Evolutionary conservation across 2,888 invertebrate genomes (phyloP).

Genomic region (Caenorhabditis sp.): DNA sequence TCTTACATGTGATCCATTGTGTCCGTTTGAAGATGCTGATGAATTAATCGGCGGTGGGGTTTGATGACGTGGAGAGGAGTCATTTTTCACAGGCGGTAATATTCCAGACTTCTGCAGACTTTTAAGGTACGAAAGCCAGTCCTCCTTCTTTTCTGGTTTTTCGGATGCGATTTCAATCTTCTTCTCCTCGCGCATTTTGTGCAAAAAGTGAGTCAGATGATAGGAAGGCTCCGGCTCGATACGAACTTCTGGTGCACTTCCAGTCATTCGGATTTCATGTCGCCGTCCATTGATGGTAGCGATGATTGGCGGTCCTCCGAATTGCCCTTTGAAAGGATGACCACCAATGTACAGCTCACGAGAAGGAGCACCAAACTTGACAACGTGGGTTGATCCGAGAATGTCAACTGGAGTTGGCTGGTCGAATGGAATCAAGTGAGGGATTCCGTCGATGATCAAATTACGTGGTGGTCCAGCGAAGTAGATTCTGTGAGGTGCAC

Average conservation of each 20-base stretch:
- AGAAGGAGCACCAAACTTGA: slow-evolving; percentile 94
- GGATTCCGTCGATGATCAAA: slow-evolving; percentile 80
- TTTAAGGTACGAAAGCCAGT: slow-evolving; percentile 56
- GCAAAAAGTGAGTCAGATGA: slow-evolving; percentile 86
- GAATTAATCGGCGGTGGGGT: slow-evolving; percentile 20
- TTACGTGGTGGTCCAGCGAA: slow-evolving; percentile 81
- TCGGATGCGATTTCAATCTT: slow-evolving; percentile 58
- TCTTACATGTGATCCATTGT: slow-evolving; percentile 11
- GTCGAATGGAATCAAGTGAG: slow-evolving; percentile 78
- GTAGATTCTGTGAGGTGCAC: slow-evolving; percentile 81
- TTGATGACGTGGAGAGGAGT: slow-evolving; percentile 10
- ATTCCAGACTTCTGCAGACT: slow-evolving; percentile 46
- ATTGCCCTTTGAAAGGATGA: slow-evolving; percentile 92
- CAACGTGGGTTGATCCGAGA: slow-evolving; percentile 85
- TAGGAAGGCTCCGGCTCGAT: slow-evolving; percentile 90
- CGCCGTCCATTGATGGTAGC: slow-evolving; percentile 90
- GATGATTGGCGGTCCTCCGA: slow-evolving; percentile 88
- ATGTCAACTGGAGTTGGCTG: slow-evolving; percentile 81
- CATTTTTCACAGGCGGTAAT: slow-evolving; percentile 15
- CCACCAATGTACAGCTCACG: slow-evolving; percentile 93
- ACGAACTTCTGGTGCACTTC: slow-evolving; percentile 94
- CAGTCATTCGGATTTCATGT: slow-evolving; percentile 91
- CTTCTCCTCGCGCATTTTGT: slow-evolving; percentile 63
- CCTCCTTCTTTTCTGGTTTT: slow-evolving; percentile 42
- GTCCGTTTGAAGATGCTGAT: neutral